Base-by-base conservation (phyloP, 2,888 invertebrate genomes). In the Bedellia somnulentella region DNA sequence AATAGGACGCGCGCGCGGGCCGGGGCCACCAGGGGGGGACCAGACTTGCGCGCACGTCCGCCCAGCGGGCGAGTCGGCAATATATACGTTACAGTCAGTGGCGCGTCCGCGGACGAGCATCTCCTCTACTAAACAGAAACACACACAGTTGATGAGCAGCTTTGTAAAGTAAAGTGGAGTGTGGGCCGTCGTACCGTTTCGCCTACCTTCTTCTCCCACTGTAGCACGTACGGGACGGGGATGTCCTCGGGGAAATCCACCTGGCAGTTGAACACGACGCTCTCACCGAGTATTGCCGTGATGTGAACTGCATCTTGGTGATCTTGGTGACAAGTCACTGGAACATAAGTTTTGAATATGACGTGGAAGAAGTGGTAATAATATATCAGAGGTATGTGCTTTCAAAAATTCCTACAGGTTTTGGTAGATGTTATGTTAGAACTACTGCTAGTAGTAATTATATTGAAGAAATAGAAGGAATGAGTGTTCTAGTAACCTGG, bases 141-240 rank as follows among this genome's bases (percentile, higher is more conserved):
- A 77, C 66, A 71, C 70, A 73, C 67, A 66, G 68, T 60, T 63
- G 61, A 66, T 71, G 73, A 71, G 75, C 71, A 73, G 71, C 68
- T 63, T 67, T 66, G 73, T 71, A 71, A 64, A 64, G 71, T 70
- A 71, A 73, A 70, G 71, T 70, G 70, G 70, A 68, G 70, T 66
- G 70, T 70, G 59, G 66, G 54, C 62, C 84, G 86, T 85, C 90
- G 86, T 90, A 90, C 90, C 90, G 88, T 87, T 81, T 89, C 89
- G 87, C 89, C 88, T 89, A 93, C 93, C 90, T 94, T 93, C 88
- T 95, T 96, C 86, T 93, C 92, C 96, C 96, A 97, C 83, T 94
- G 93, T 76, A 96, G 87, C 80, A 96, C 93, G 82, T 94, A 94
- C 78, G 94, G 93, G 80, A 93, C 92, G 62, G 93, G 90, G 78